A percentile compares a stretch with the other conserved stretches of the same genome.
phyloP scores from a whole-genome alignment of 1,140 invertebrate species.

The Aradophagus sp. region DNA sequence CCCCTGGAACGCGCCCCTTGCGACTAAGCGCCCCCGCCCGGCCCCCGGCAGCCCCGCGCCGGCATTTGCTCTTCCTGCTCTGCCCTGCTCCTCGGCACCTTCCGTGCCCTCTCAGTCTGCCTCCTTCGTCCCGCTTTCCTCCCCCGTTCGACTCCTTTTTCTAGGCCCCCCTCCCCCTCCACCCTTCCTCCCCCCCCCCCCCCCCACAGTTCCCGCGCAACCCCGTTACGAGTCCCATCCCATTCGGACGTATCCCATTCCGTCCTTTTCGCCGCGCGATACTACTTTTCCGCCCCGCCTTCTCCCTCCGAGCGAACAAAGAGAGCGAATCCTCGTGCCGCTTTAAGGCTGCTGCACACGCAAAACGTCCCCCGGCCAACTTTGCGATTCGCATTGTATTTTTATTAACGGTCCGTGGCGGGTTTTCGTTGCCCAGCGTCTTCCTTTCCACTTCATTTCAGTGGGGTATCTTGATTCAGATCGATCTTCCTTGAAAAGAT shows the following conservation, averaged over 20 bases:
- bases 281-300: slow-evolving; percentile 37
- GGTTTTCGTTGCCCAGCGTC: slow-evolving; percentile 33
- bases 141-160: slow-evolving; percentile 29
- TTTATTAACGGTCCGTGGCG: slow-evolving; percentile 21
- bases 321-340: slow-evolving; percentile 35
- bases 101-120: slow-evolving; percentile 37
- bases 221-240: slow-evolving; percentile 42
- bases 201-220: slow-evolving; percentile 14
- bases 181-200: neutral
- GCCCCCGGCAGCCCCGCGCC: slow-evolving; percentile 5
- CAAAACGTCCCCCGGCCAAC: slow-evolving; percentile 34
- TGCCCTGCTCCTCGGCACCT: slow-evolving; percentile 36
- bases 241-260: slow-evolving; percentile 49
- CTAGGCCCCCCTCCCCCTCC: neutral
- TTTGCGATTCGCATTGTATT: slow-evolving; percentile 42
- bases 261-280: slow-evolving; percentile 46
- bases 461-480: too few species aligned
- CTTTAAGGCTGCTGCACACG: slow-evolving; percentile 53
- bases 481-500: too few species aligned
- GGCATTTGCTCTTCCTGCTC: slow-evolving; percentile 21
- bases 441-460: too few species aligned
- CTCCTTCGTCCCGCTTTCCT: slow-evolving; percentile 43
- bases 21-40: slow-evolving; percentile 56
- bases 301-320: slow-evolving; percentile 9
- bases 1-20: slow-evolving; percentile 58